A percentile compares a stretch with the other conserved stretches of the same genome.
Conservation (phyloP, 64 coral and sea anemone species). For the Montipora efflorescens region DNA sequence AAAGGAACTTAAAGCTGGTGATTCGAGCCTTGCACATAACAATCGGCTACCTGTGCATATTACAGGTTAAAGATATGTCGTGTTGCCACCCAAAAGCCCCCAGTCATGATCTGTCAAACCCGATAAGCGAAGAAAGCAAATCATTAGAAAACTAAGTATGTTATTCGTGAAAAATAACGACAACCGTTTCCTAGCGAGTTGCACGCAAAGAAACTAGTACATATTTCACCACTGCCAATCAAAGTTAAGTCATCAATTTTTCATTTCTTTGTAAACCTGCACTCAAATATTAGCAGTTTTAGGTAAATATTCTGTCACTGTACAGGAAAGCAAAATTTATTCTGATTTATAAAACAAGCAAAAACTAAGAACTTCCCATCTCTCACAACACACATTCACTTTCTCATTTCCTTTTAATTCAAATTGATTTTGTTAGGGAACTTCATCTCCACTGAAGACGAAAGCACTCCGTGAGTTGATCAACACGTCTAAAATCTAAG, state of each 20-base stretch:
- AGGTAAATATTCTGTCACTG: constrained; percentile 35
- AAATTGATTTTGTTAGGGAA: neutral
- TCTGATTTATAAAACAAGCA: constrained; percentile 33
- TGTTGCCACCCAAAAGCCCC: neutral
- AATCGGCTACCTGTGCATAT: neutral
- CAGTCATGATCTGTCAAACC: neutral
- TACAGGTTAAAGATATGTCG: constrained; percentile 7
- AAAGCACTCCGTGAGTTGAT: neutral
- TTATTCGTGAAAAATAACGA: neutral
- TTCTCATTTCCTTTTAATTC: constrained; percentile 40
- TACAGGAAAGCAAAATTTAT: constrained; percentile 8
- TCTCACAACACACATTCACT: neutral
- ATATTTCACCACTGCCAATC: neutral
- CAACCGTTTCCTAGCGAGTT: neutral
- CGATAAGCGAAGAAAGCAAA: neutral
- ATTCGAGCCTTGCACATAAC: too few species aligned
- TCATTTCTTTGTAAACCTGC: neutral
- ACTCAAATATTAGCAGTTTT: constrained; percentile 37
- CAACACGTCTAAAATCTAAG: neutral
- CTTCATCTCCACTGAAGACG: neutral
- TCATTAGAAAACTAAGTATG: neutral
- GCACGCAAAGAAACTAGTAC: neutral
- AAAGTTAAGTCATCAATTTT: constrained; percentile 38
- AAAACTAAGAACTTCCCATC: neutral
- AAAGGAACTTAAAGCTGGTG: neutral